Conservation (phyloP, 2,888 invertebrate genomes). For the Panopea generosa region DNA sequence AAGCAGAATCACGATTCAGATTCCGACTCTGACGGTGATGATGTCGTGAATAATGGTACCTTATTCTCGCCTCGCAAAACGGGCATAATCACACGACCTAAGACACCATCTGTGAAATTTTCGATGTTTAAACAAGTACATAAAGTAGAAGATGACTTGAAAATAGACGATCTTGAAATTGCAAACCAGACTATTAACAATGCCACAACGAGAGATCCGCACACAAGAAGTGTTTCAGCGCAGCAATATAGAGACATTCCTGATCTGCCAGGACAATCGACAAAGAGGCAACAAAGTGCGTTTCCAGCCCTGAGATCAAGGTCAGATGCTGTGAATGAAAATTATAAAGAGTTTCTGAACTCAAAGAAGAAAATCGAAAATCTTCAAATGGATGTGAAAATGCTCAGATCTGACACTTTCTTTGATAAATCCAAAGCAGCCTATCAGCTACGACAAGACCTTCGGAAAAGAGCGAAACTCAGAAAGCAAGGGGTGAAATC, state of each 20-base stretch:
- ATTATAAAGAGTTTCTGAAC: no score
- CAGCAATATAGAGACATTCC: slow-evolving; percentile 31
- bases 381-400: background rate
- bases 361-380: no score
- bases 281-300: slow-evolving; percentile 50
- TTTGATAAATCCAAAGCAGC: slow-evolving; percentile 66
- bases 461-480: slow-evolving; percentile 51
- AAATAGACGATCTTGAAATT: slow-evolving; percentile 9
- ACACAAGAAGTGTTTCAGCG: slow-evolving; percentile 51
- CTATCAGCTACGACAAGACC: slow-evolving; percentile 57
- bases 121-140: slow-evolving; percentile 50
- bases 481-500: slow-evolving; percentile 43
- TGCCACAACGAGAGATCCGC: background rate
- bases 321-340: no score
- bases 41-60: slow-evolving; percentile 9
- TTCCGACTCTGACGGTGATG: slow-evolving; percentile 11
- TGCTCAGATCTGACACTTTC: slow-evolving; percentile 48
- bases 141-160: slow-evolving; percentile 25
- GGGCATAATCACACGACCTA: slow-evolving; percentile 54
- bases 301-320: slow-evolving; percentile 14
- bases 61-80: slow-evolving; percentile 23
- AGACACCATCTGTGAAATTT: slow-evolving; percentile 60
- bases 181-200: background rate
- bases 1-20: slow-evolving; percentile 13
- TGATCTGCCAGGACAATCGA: slow-evolving; percentile 22